Evolutionary conservation across 2,797 vertebrate genomes (phyloP).

Genomic region (Smutsia temminckii): DNA sequence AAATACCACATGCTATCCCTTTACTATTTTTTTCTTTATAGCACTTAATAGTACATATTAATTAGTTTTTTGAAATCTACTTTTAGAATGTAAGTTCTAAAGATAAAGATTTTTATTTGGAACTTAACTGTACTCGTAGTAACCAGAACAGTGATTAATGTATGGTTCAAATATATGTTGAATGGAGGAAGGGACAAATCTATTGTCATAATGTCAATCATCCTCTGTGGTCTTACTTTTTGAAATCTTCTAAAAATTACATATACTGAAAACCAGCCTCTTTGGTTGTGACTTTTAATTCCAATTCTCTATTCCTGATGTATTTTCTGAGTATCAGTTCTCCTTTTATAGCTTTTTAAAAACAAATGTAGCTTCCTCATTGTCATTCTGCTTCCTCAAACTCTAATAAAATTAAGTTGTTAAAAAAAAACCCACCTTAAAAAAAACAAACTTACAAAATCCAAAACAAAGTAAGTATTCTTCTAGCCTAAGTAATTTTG

Average conservation of each 20-base stretch:
- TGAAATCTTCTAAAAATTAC: background rate
- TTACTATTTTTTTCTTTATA: slow-evolving; percentile 13
- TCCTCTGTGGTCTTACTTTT: background rate
- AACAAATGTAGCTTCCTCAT: slow-evolving; percentile 14
- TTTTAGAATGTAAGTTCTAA: slow-evolving; percentile 47
- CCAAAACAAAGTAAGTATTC: background rate
- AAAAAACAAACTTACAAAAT: background rate
- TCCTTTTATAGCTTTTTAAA: slow-evolving; percentile 27
- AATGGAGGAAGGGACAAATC: background rate
- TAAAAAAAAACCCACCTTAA: background rate
- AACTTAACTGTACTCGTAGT: background rate
- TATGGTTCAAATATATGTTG: background rate
- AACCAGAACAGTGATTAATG: background rate
- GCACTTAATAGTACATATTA: slow-evolving; percentile 2
- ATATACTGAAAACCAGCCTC: background rate
- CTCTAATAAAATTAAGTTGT: slow-evolving; percentile 30
- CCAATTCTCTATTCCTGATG: slow-evolving; percentile 11
- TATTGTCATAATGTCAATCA: background rate
- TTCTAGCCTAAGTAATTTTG: background rate
- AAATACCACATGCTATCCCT: background rate
- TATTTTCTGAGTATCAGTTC: slow-evolving; percentile 34
- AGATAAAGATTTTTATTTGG: slow-evolving; percentile 44
- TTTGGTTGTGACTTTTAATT: slow-evolving; percentile 46
- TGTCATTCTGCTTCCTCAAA: slow-evolving; percentile 50
- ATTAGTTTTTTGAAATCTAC: background rate